Conservation (phyloP, 2,888 invertebrate species). For the Polymixis flavicincta region DNA sequence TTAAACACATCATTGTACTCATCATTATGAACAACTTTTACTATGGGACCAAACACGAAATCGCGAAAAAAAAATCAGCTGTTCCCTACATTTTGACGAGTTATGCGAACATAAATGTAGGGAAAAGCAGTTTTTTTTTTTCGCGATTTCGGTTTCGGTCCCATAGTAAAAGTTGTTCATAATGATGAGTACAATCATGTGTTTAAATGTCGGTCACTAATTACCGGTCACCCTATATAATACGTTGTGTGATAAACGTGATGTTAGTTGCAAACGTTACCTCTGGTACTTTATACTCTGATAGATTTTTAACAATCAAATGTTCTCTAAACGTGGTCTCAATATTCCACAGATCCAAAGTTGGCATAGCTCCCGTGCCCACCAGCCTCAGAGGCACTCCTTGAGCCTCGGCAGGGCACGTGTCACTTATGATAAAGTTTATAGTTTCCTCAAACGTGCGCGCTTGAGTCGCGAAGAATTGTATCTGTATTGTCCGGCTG, state of each 20-base stretch:
- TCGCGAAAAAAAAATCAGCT: too few species aligned
- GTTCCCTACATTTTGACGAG: too few species aligned
- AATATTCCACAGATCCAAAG: slow-evolving; percentile 90
- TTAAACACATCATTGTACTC: too few species aligned
- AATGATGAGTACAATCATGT: too few species aligned
- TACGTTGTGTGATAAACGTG: neutral
- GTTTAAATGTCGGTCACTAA: too few species aligned
- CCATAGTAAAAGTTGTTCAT: too few species aligned
- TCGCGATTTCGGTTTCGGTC: too few species aligned
- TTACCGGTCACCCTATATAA: too few species aligned
- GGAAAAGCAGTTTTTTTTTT: too few species aligned
- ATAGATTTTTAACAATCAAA: slow-evolving; percentile 88
- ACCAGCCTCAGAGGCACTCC: slow-evolving; percentile 87
- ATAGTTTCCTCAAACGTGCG: slow-evolving; percentile 84
- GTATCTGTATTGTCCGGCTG: slow-evolving; percentile 84
- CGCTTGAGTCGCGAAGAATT: slow-evolving; percentile 81
- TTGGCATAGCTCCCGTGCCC: slow-evolving; percentile 90
- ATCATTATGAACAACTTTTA: too few species aligned
- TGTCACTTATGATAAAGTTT: slow-evolving; percentile 85
- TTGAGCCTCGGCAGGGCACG: slow-evolving; percentile 86
- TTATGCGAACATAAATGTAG: too few species aligned
- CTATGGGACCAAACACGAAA: too few species aligned
- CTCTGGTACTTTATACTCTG: slow-evolving; percentile 88
- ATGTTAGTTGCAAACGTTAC: slow-evolving; percentile 65
- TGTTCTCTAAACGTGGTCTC: slow-evolving; percentile 91